Percentiles rank a stretch among this genome's conserved stretches.
Conservation (phyloP, 2,113 vertebrate genomes). For the Mastomys natalensis region DNA sequence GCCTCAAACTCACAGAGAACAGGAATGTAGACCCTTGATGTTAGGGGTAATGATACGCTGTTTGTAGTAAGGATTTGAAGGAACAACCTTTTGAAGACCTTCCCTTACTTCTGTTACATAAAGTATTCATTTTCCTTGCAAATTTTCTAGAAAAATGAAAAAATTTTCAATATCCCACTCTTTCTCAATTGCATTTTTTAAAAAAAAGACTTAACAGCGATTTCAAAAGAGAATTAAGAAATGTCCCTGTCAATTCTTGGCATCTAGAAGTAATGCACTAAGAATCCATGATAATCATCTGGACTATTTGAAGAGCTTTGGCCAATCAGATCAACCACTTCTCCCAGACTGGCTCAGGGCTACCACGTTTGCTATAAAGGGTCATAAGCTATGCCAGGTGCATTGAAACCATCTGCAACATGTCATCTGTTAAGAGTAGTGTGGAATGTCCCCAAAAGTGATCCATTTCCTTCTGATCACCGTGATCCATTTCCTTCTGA, state of each 20-base stretch:
- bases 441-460: background rate
- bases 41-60: too few species aligned
- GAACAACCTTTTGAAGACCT: too few species aligned
- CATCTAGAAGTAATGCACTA: background rate
- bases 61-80: too few species aligned
- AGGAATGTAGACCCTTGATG: too few species aligned
- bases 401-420: background rate
- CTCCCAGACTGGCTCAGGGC: too few species aligned
- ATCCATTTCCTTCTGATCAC: background rate
- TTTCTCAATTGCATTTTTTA: background rate
- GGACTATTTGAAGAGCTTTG: background rate
- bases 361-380: fast-evolving
- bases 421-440: background rate
- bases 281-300: background rate
- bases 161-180: background rate
- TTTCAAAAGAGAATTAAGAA: conserved; percentile 27
- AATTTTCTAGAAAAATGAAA: background rate
- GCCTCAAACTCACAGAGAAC: too few species aligned
- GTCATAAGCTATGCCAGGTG: background rate
- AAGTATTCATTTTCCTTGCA: background rate
- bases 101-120: background rate
- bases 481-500: background rate
- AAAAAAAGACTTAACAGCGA: background rate
- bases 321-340: background rate
- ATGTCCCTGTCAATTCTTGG: background rate